Base-by-base conservation (phyloP, 2,888 invertebrate species). In the Synergus japonicus region DNA sequence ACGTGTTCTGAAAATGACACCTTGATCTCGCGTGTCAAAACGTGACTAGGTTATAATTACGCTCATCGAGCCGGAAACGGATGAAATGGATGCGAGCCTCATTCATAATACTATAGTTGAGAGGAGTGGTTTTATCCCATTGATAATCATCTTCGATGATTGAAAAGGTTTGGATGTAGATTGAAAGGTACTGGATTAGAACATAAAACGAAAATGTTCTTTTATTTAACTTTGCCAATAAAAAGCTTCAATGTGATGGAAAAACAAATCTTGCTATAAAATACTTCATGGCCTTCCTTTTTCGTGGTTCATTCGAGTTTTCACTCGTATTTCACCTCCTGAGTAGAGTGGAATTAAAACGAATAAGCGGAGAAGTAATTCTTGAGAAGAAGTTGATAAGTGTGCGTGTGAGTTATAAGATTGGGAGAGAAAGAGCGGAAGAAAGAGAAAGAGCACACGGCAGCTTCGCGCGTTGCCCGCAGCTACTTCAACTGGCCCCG, bases 401-500 rank as follows among this genome's bases (percentile, higher is more conserved):
- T 66, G 63, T 78, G 67, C 46, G 41, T 65, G 76, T 67, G 66
- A 58, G 60, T 66, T 63, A 79, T 78, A 69, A 79, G 69, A 78
- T 64, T 29, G 79, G 76, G 66, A 79, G 67, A 13, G 54, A 60
- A 44, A 49, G 65, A 79, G 76, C 67, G 69, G 46, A 60, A 78
- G 64, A 67, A 43, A 63, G 43, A 77, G 64, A 49, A 73, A 77
- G 67, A 63, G 37, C n/a, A 76, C 69, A 60, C 76, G 13, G 22
- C 37, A 83, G 81, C 77, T 83, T 89, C 87, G 89, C 88, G 88
- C 88, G 89, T 88, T 89, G 88, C 88, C 87, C 81, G 84, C 84
- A 87, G 89, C 87, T 89, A 88, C 88, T 83, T 86, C 84, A 87
- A 86, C 82, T 86, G 86, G 86, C 87, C 84, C 83, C 86, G 85